Evolutionary conservation across 2,113 vertebrate species (phyloP).

Genomic region (Egretta garzetta): DNA sequence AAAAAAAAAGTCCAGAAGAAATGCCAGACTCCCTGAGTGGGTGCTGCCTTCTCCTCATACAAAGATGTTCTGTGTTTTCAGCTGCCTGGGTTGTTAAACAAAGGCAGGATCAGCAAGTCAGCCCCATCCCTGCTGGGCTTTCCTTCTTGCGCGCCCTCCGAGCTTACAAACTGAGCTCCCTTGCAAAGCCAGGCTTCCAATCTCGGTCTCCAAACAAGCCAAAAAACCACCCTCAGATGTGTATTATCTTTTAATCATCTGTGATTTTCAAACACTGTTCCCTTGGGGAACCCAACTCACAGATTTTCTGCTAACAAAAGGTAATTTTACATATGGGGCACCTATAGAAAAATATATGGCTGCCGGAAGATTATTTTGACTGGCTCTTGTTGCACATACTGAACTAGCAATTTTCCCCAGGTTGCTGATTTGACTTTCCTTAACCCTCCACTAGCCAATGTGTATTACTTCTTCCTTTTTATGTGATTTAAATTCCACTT

Average conservation of each 20-base stretch:
- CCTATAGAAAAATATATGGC: not conserved
- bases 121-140: not conserved
- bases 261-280: constrained; percentile 1
- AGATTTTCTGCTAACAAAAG: constrained; percentile 28
- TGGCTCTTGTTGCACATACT: accelerated
- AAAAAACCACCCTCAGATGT: not conserved
- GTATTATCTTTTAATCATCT: constrained; percentile 12
- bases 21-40: not conserved
- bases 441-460: not conserved
- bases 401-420: not conserved
- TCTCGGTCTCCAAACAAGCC: not conserved
- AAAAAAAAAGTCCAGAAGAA: not conserved
- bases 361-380: not conserved
- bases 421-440: not conserved
- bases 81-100: not conserved
- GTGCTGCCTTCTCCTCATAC: not conserved
- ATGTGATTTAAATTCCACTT: too few species aligned
- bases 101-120: not conserved
- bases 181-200: not conserved
- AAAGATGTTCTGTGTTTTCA: not conserved
- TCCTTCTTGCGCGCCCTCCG: not conserved
- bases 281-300: not conserved
- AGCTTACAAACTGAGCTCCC: not conserved
- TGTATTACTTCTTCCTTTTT: not conserved
- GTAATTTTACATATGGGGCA: not conserved